Evolutionary conservation across 2,113 vertebrate species (phyloP).

Genomic region (Amazona vittata): DNA sequence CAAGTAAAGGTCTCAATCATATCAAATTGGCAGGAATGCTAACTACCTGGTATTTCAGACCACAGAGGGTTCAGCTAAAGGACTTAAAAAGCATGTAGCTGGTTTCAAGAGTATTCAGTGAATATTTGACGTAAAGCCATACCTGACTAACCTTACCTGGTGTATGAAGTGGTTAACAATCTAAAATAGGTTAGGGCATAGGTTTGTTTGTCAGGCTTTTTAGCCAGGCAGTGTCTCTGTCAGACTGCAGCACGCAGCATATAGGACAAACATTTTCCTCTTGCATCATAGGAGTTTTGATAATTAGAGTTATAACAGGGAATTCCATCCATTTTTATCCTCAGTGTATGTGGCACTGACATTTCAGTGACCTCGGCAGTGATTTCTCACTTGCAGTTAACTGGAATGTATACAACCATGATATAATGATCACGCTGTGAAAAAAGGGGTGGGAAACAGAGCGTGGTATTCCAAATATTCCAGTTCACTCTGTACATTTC

Average conservation of each 20-base stretch:
- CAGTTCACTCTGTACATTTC: not conserved
- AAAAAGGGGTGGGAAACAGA: not conserved
- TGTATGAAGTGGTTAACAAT: not conserved
- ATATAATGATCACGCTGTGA: not conserved
- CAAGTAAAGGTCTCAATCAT: conserved; percentile 59
- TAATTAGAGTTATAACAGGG: not conserved
- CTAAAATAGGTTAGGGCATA: not conserved
- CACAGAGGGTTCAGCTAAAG: not conserved
- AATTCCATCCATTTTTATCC: conserved; percentile 21
- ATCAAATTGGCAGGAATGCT: conserved; percentile 46
- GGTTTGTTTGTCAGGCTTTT: not conserved
- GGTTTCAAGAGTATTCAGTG: not conserved
- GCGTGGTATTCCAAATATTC: not conserved
- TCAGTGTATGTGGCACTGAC: not conserved
- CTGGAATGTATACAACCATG: conserved; percentile 34
- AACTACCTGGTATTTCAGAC: conserved; percentile 38
- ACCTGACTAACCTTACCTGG: not conserved
- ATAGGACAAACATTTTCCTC: not conserved
- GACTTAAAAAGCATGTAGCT: not conserved
- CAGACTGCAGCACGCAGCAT: not conserved
- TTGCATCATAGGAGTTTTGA: not conserved
- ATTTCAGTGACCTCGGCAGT: not conserved
- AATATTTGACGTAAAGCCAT: not conserved
- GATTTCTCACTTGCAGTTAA: conserved; percentile 49
- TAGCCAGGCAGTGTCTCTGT: not conserved